A percentile compares a stretch with the other conserved stretches of the same genome.
These are phyloP conservation scores for Epizoanthus stellaris DNA, from an alignment of 92 coral and sea anemone species.

Conservation along the genomic window DNA sequence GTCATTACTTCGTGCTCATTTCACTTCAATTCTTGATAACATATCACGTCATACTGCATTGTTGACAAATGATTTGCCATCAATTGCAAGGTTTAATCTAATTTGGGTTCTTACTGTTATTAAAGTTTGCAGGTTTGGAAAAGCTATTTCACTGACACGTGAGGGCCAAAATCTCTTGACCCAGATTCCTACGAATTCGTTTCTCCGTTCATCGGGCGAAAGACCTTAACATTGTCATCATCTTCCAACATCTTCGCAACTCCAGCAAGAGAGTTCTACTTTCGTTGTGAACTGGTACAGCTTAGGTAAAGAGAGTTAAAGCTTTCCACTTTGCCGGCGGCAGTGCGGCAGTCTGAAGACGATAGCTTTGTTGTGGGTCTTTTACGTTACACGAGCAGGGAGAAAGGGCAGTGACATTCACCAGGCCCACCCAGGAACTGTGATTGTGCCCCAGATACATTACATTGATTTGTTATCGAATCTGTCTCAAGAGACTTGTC, in stretches of 20 bases:
- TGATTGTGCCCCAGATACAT: constrained; percentile 13
- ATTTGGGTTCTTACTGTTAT: constrained; percentile 17
- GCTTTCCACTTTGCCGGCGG: constrained; percentile 1
- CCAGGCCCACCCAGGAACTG: constrained; percentile 13
- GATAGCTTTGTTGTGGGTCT: not conserved
- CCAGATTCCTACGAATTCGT: not conserved
- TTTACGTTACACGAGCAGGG: not conserved
- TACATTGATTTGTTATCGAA: constrained; percentile 49
- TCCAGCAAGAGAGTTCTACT: not conserved
- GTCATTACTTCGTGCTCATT: too few species aligned
- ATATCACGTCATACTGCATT: constrained; percentile 15
- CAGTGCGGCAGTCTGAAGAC: not conserved
- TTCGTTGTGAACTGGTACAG: not conserved
- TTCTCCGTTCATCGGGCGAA: not conserved
- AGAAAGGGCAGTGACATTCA: not conserved
- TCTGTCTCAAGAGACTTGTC: constrained; percentile 53
- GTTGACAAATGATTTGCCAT: constrained; percentile 22
- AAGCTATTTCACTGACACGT: not conserved
- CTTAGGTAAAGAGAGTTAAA: not conserved
- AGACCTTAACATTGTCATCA: not conserved
- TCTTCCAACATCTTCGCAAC: constrained; percentile 13
- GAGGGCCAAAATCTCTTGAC: not conserved
- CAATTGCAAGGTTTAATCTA: constrained; percentile 26
- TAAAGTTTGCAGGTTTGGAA: constrained; percentile 26
- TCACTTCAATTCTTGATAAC: too few species aligned